Base-by-base conservation (phyloP, 2,113 vertebrate genomes). In the Tauraco erythrolophus region DNA sequence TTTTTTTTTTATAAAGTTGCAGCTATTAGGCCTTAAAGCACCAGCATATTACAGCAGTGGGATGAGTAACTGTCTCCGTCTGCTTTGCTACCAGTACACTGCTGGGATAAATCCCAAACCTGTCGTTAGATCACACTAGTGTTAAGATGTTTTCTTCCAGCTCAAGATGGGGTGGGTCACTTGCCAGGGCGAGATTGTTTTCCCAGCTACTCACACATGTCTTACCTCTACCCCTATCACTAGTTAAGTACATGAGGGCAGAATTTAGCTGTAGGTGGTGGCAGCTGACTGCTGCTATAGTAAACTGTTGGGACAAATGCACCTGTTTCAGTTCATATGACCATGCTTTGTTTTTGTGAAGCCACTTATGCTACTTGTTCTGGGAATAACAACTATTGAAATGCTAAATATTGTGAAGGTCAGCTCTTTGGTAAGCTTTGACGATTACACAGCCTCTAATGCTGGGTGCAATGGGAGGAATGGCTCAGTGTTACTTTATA, bases 21-120 rank as follows among this genome's bases (percentile, higher is more conserved):
- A 96, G 95, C 93, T 84, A 56, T 93, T 84, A 93, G 91, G 96
- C 96, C 77, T 85, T 94, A 88, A 92, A 97, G 97, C 97, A 97
- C 94, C 96, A 95, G 93, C 78, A 28, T 90, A 9, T 72, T 78
- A 75, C 82, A 94, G 96, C 85, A 21, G 84, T 56, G 95, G 94
- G 62, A 83, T 94, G 88, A 81, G 61, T 30, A 70, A 60, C 60
- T 91, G 19, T 24, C 68, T 81, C 60, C 10, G 5, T 81, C 80
- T 1, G 2, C 79, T 72, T 77, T 69, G 94, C 91, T 81, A 82
- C 85, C 56, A 61, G 74, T 33, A 46, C 35, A 10, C 9, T 68
- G 94, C 93, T 75, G 92, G 93, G 91, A 6, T 50, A 16, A 31
- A 58, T 78, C 95, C 89, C 95, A 88, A 95, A 91, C 69, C 87